These are phyloP conservation scores for Diloba caeruleocephala DNA, from an alignment of 2,888 invertebrate species.

Conservation along the genomic window DNA sequence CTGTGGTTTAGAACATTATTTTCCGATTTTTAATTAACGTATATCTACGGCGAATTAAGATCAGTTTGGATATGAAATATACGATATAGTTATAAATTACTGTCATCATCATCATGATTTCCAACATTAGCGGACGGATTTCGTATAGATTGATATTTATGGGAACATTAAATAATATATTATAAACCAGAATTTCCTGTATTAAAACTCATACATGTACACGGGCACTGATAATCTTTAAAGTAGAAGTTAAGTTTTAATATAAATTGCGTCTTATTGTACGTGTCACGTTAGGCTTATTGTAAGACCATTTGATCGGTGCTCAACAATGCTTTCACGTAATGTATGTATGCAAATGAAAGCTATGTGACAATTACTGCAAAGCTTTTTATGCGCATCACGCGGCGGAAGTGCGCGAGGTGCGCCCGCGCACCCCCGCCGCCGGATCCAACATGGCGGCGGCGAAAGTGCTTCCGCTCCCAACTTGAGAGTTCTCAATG, in stretches of 20 bases:
- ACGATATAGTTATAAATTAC: slow-evolving; percentile 48
- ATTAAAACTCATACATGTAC: slow-evolving; percentile 22
- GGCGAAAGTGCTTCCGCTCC: slow-evolving; percentile 88
- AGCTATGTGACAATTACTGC: slow-evolving; percentile 79
- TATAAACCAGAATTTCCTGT: slow-evolving; percentile 50
- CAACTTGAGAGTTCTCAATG: slow-evolving; percentile 82
- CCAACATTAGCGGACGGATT: slow-evolving; percentile 46
- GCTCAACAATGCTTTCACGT: slow-evolving; percentile 80
- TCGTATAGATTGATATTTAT: slow-evolving; percentile 46
- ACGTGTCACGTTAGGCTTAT: slow-evolving; percentile 20
- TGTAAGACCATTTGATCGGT: slow-evolving; percentile 40
- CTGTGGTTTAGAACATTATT: slow-evolving; percentile 49
- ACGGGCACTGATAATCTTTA: slow-evolving; percentile 17
- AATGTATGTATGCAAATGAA: slow-evolving; percentile 82
- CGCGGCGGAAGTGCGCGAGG: slow-evolving; percentile 85
- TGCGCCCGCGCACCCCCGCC: slow-evolving; percentile 82
- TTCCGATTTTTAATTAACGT: slow-evolving; percentile 37
- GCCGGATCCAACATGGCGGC: slow-evolving; percentile 88
- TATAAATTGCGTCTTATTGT: slow-evolving; percentile 23
- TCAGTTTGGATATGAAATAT: slow-evolving; percentile 33
- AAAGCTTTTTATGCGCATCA: slow-evolving; percentile 85
- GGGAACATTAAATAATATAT: slow-evolving; percentile 46
- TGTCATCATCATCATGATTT: slow-evolving; percentile 48
- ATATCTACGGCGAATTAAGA: slow-evolving; percentile 27
- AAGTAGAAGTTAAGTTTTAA: slow-evolving; percentile 13